Evolutionary conservation across 2,797 vertebrate species (phyloP), one percentile per base, ranked within the genome.

Genomic region (Poecilia picta): DNA sequence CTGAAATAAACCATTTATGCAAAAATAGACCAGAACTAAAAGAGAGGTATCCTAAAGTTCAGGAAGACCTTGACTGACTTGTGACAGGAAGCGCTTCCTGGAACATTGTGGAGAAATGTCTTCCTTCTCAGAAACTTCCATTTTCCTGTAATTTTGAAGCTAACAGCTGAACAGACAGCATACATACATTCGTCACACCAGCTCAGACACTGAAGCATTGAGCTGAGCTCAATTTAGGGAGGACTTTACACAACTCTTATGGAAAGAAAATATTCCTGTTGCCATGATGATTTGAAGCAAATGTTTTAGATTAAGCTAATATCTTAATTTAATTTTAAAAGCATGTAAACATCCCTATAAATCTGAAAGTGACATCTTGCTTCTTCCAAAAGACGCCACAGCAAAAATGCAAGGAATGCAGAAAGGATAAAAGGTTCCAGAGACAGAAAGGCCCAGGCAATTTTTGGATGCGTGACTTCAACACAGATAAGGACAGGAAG

Each of bases 81-180:
- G 76, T 81, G 87, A 88, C 91, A 91, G 94, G 93, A 95, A 94
- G 87, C 76, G 8, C 81, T 94, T 95, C 92, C 94, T 93, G 94
- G 51, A 80, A 81, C 84, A 85, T 87, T 86, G 80, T 73, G 64
- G 78, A 88, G 80, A 89, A 88, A 92, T 57, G 80, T 87, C 89
- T 93, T 93, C 91, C 91, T 74, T 20, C 45, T 76, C 76, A 83
- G 79, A 89, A 86, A 88, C 64, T 23, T 45, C 28, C 47, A 49
- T 85, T 84, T 87, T 75, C 78, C 73, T 55, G 18, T 8, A 79
- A 75, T 78, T 75, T 18, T 68, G 59, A 55, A 43, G 57, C 62
- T 59, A 62, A 74, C 81, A 81, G 59, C 80, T 62, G 16, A 64
- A 64, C 59, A 64, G 31, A 64, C 72, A 43, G 74, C 36, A 47